Percentiles rank a stretch among this genome's conserved stretches.
Evolutionary conservation across 2,797 vertebrate genomes (phyloP).

Genomic region (Gymnoscopelus microlampas): DNA sequence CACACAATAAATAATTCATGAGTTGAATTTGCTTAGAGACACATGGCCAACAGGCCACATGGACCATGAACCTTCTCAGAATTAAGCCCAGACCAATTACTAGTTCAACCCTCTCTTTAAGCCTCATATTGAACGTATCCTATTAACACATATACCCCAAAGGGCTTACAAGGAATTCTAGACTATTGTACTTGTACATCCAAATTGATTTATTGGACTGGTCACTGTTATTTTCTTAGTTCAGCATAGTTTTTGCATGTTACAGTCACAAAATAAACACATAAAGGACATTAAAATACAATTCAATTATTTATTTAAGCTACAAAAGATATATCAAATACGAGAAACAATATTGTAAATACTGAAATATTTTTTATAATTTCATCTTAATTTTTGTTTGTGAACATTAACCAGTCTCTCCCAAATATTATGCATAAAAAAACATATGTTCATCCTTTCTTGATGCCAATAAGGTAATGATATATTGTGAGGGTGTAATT

Average conservation of each 20-base stretch:
- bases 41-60: conserved; percentile 43
- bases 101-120: conserved; percentile 35
- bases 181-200: background rate
- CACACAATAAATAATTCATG: too few species aligned
- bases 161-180: conserved; percentile 13
- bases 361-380: too few species aligned
- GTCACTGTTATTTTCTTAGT: conserved; percentile 5
- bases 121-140: conserved; percentile 55
- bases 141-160: conserved; percentile 23
- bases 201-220: conserved; percentile 20
- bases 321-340: too few species aligned
- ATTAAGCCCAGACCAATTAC: conserved; percentile 37
- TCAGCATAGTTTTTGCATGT: background rate
- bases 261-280: too few species aligned
- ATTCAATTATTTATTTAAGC: too few species aligned
- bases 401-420: too few species aligned
- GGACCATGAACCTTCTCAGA: conserved; percentile 33
- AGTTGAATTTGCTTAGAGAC: conserved; percentile 16
- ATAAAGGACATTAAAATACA: too few species aligned
- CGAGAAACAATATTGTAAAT: too few species aligned
- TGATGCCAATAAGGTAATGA: conserved; percentile 21
- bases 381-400: too few species aligned
- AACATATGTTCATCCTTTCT: conserved; percentile 17
- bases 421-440: too few species aligned
- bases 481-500: background rate